A percentile compares a stretch with the other conserved stretches of the same genome.
Conservation (phyloP, 2,113 vertebrate species). For the Tenrec ecaudatus region DNA sequence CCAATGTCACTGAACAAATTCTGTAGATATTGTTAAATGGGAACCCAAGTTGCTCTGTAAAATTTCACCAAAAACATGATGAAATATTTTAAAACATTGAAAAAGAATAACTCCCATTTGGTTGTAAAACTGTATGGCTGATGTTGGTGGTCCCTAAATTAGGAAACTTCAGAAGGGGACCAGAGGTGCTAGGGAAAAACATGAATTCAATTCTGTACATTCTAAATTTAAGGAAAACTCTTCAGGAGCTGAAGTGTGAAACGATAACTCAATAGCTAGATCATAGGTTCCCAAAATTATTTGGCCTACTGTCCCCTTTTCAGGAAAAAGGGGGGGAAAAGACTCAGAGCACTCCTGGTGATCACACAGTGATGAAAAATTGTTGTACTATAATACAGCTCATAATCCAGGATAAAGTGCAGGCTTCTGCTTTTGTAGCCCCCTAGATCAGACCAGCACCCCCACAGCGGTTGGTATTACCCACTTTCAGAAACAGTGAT, state of each 20-base stretch:
- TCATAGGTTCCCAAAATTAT: no score
- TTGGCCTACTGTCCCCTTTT: no score
- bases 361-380: no score
- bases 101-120: neutral
- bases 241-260: neutral
- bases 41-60: neutral
- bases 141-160: neutral
- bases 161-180: neutral
- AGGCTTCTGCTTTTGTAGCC: no score
- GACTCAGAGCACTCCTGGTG: no score
- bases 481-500: no score
- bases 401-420: no score
- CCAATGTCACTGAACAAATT: neutral
- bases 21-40: neutral
- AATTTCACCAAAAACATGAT: neutral
- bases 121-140: neutral
- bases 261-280: neutral
- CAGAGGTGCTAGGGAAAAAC: conserved; percentile 2
- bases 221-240: conserved; percentile 18
- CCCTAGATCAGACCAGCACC: no score
- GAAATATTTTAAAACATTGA: neutral
- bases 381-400: no score
- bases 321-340: no score
- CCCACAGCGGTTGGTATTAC: no score
- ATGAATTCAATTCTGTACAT: conserved; percentile 2